A percentile compares a stretch with the other conserved stretches of the same genome.
Evolutionary conservation across 2,797 vertebrate genomes (phyloP).

Genomic region (Liasis olivaceus): DNA sequence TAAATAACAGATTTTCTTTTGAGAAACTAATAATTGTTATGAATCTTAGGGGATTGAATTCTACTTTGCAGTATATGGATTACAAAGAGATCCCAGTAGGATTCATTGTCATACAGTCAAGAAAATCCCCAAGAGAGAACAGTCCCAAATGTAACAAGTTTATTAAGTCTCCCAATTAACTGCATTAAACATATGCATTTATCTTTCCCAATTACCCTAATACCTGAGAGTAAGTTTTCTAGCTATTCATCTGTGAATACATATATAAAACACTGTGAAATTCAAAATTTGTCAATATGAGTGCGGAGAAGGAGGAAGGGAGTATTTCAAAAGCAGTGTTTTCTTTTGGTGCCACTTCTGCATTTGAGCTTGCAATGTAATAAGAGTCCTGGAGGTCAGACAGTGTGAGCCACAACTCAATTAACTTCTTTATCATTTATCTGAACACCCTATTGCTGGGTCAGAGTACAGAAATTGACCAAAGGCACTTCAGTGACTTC

Average conservation of each 20-base stretch:
- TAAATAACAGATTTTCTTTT: background rate
- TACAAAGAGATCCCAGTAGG: constrained; percentile 2
- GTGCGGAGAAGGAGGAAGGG: no score
- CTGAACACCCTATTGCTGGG: background rate
- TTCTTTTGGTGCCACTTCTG: background rate
- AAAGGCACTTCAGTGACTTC: background rate
- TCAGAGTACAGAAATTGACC: background rate
- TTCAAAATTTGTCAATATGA: background rate
- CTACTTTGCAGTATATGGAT: background rate
- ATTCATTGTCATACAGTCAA: background rate
- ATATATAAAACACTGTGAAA: background rate
- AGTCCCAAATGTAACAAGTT: constrained; percentile 19
- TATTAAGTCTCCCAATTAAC: constrained; percentile 22
- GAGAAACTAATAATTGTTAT: background rate
- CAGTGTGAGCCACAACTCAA: background rate
- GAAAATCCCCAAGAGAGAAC: background rate
- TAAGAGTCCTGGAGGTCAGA: background rate
- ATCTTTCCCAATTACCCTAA: background rate
- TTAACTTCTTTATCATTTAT: background rate
- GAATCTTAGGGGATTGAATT: background rate
- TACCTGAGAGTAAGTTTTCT: constrained; percentile 1
- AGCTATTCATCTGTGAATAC: background rate
- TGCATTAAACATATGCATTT: background rate
- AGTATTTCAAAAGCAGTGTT: background rate
- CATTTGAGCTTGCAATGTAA: background rate